Evolutionary conservation across 1,140 invertebrate species (phyloP).

Genomic region (Nasonia giraulti): DNA sequence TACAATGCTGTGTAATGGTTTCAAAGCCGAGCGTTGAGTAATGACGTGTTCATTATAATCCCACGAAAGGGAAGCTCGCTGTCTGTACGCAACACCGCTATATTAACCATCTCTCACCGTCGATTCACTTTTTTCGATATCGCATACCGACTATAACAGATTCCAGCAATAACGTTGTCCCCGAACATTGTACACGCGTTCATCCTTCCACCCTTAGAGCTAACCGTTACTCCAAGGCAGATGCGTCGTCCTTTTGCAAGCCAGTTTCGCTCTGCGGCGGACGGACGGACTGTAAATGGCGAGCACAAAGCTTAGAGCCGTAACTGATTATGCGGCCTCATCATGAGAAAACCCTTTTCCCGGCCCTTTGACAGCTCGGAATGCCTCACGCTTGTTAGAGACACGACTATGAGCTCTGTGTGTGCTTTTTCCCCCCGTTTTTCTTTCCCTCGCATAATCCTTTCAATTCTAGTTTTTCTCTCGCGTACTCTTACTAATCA

Average conservation of each 20-base stretch:
- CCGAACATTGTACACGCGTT: no score
- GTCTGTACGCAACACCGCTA: no score
- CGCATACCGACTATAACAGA: no score
- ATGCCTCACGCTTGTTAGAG: neutral
- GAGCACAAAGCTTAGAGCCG: neutral
- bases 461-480: neutral
- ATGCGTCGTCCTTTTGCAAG: conserved; percentile 20
- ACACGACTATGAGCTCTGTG: neutral
- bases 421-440: neutral
- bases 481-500: neutral
- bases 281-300: conserved; percentile 26
- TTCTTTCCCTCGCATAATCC: neutral
- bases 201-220: neutral
- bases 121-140: no score
- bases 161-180: no score
- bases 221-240: conserved; percentile 18
- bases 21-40: no score
- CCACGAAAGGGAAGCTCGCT: no score
- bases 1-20: no score
- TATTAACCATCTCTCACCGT: no score
- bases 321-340: conserved; percentile 37
- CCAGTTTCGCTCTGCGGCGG: neutral
- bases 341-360: conserved; percentile 25
- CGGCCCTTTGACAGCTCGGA: conserved; percentile 39
- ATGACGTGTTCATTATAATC: no score